Evolutionary conservation across 2,888 invertebrate species (phyloP).

Genomic region (Lasiommata megera): DNA sequence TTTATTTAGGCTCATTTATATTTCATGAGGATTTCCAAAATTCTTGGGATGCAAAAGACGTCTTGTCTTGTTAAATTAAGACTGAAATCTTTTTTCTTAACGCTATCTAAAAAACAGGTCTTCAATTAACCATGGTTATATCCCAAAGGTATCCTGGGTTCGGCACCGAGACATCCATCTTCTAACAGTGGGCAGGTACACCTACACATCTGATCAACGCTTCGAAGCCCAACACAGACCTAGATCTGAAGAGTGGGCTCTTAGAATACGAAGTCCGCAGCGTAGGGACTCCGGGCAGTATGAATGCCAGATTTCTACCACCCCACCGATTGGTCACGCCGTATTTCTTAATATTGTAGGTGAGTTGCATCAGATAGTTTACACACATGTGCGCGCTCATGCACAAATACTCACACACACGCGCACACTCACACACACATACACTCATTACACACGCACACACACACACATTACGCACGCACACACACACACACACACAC

Average conservation of each 20-base stretch:
- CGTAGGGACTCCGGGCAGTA: conserved; percentile 93
- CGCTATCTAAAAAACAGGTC: too few relatives aligned
- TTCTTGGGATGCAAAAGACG: too few relatives aligned
- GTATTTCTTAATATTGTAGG: conserved; percentile 90
- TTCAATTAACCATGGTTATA: background rate
- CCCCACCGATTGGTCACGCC: conserved; percentile 90
- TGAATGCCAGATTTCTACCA: conserved; percentile 93
- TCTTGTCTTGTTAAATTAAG: too few relatives aligned
- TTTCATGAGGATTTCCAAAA: too few relatives aligned
- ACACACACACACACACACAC: too few relatives aligned
- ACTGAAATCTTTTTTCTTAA: too few relatives aligned
- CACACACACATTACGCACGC: too few relatives aligned
- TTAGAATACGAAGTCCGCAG: conserved; percentile 84
- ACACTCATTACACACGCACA: too few relatives aligned
- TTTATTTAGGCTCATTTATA: too few relatives aligned
- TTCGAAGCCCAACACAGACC: conserved; percentile 92
- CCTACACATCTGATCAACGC: conserved; percentile 91
- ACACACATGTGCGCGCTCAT: too few relatives aligned
- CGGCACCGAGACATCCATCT: conserved; percentile 94
- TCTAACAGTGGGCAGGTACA: conserved; percentile 93
- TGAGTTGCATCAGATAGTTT: conserved; percentile 79
- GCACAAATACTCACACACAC: too few relatives aligned
- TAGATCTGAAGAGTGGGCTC: conserved; percentile 93
- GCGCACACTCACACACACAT: too few relatives aligned
- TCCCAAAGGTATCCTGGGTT: conserved; percentile 92